phyloP scores from a whole-genome alignment of 2,797 vertebrate species.

The Pseudochaenichthys georgianus region DNA sequence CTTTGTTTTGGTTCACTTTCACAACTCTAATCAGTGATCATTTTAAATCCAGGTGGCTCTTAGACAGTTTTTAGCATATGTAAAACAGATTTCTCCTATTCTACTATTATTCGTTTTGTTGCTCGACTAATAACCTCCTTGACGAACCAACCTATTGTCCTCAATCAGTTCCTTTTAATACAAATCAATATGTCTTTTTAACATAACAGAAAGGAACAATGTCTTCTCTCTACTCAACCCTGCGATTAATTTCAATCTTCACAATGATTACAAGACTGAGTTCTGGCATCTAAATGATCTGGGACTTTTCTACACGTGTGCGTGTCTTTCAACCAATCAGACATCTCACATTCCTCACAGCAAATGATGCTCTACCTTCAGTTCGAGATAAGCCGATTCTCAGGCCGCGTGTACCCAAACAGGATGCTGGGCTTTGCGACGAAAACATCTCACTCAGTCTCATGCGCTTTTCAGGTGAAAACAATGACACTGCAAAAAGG shows the following conservation, averaged over 20 bases:
- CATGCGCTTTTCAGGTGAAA: background rate
- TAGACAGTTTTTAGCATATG: too few relatives aligned
- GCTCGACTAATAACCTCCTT: too few relatives aligned
- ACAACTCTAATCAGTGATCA: too few relatives aligned
- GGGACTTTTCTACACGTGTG: too few relatives aligned
- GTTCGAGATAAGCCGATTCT: slow-evolving; percentile 5
- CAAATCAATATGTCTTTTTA: too few relatives aligned
- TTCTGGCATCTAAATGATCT: too few relatives aligned
- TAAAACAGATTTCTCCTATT: too few relatives aligned
- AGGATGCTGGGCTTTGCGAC: background rate
- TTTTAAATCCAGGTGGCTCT: too few relatives aligned
- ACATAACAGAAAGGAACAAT: background rate
- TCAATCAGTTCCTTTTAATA: too few relatives aligned
- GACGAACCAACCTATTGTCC: too few relatives aligned
- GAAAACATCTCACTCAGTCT: background rate
- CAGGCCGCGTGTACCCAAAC: slow-evolving; percentile 16
- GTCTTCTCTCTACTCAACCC: background rate
- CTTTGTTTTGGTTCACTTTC: too few relatives aligned
- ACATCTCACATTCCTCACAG: slow-evolving; percentile 25
- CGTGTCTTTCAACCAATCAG: background rate
- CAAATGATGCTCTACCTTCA: background rate
- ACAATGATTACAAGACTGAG: background rate
- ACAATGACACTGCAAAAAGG: background rate
- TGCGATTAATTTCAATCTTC: background rate
- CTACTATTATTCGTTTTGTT: too few relatives aligned